phyloP scores from a whole-genome alignment of 2,113 vertebrate species.

The Puntigrus tetrazona region DNA sequence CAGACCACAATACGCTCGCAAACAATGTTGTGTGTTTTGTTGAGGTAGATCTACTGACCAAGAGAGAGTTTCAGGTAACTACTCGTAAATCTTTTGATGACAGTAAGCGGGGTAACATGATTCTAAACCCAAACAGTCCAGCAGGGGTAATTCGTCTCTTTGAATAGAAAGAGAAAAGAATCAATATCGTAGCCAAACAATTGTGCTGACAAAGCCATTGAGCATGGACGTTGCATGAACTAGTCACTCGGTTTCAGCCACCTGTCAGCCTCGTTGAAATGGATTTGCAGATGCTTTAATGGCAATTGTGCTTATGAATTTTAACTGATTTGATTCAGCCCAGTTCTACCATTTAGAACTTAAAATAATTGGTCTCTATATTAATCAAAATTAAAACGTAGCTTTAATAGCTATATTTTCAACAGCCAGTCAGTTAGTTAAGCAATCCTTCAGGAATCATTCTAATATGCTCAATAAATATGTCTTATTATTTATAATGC shows the following conservation, averaged over 20 bases:
- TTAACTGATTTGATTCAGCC: neutral
- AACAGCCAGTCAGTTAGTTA: no score
- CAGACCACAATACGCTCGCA: neutral
- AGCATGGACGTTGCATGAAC: conserved; percentile 1
- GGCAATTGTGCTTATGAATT: neutral
- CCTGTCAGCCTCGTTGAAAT: neutral
- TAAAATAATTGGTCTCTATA: no score
- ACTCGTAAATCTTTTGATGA: neutral
- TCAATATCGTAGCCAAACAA: neutral
- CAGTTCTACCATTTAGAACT: no score
- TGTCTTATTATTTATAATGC: neutral
- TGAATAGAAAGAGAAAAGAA: neutral
- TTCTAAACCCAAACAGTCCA: conserved; percentile 14
- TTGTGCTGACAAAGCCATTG: neutral
- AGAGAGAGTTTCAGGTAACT: neutral
- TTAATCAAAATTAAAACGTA: no score
- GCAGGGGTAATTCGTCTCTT: neutral
- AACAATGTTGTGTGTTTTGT: neutral
- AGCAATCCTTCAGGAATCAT: no score
- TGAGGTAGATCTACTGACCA: neutral
- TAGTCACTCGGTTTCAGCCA: neutral
- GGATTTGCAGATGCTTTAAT: neutral
- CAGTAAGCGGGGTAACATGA: neutral
- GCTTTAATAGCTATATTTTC: no score
- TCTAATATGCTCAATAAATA: no score